Evolutionary conservation across 2,888 invertebrate species (phyloP).

Genomic region (Ptilodon capucinus): DNA sequence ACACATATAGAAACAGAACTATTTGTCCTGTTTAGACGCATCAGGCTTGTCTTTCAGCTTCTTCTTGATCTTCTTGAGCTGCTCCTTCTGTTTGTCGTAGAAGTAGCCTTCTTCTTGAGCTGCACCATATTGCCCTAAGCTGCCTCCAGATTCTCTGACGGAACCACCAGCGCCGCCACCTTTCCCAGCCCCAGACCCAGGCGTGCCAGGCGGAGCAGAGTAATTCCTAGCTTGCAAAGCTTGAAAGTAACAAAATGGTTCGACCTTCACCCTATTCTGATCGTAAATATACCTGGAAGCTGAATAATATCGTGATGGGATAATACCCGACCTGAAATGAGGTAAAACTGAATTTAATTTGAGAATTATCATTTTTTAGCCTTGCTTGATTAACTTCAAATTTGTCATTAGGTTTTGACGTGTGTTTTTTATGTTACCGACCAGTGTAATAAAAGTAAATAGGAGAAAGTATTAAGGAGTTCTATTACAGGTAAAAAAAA

Average conservation of each 20-base stretch:
- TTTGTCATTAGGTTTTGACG: background rate
- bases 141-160: conserved; percentile 56
- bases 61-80: conserved; percentile 53
- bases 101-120: conserved; percentile 67
- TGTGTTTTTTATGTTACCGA: background rate
- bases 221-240: conserved; percentile 6
- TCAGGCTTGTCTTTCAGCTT: conserved; percentile 35
- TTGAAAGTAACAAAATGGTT: background rate
- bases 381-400: background rate
- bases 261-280: background rate
- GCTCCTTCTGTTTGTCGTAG: conserved; percentile 52
- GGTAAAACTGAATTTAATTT: background rate
- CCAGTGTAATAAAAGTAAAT: background rate
- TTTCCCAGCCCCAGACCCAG: conserved; percentile 58
- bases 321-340: background rate
- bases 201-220: conserved; percentile 23
- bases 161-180: conserved; percentile 60
- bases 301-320: background rate
- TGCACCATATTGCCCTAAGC: conserved; percentile 53
- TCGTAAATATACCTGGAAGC: background rate
- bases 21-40: conserved; percentile 3
- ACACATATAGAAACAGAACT: background rate
- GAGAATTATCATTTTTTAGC: background rate
- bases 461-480: too few species aligned
- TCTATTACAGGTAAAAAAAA: too few species aligned